Evolutionary conservation across 2,888 invertebrate species (phyloP).

Genomic region (Phymatocera aterrima): DNA sequence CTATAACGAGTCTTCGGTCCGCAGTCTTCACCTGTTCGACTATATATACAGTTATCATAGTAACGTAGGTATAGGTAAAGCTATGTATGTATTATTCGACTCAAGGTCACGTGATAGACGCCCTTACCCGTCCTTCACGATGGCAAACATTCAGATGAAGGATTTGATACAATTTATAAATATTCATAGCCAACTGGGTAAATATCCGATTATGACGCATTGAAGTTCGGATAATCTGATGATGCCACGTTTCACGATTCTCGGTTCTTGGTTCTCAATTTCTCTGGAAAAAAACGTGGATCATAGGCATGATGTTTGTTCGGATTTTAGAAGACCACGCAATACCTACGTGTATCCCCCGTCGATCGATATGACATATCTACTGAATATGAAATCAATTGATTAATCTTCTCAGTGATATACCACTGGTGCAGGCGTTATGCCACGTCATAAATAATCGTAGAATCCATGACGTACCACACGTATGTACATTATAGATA

Average conservation of each 20-base stretch:
- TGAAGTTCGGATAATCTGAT: background rate
- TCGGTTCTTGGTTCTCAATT: background rate
- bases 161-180: background rate
- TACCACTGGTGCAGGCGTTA: background rate
- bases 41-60: constrained; percentile 6
- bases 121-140: background rate
- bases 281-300: background rate
- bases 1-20: background rate
- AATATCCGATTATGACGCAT: background rate
- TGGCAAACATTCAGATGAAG: background rate
- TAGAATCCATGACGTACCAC: constrained; percentile 10
- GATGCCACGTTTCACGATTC: background rate
- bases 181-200: background rate
- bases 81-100: background rate
- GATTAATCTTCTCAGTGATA: background rate
- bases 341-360: background rate
- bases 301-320: background rate
- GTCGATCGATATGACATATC: too few relatives aligned
- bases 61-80: background rate
- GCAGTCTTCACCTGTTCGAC: too few relatives aligned
- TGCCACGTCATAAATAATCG: constrained; percentile 7
- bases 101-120: background rate
- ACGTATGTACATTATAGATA: too few relatives aligned
- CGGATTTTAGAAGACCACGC: background rate
- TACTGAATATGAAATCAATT: background rate